Evolutionary conservation across 2,113 vertebrate genomes (phyloP), one percentile per base, ranked within the genome.

Genomic region (Sinocyclocheilus rhinocerous): DNA sequence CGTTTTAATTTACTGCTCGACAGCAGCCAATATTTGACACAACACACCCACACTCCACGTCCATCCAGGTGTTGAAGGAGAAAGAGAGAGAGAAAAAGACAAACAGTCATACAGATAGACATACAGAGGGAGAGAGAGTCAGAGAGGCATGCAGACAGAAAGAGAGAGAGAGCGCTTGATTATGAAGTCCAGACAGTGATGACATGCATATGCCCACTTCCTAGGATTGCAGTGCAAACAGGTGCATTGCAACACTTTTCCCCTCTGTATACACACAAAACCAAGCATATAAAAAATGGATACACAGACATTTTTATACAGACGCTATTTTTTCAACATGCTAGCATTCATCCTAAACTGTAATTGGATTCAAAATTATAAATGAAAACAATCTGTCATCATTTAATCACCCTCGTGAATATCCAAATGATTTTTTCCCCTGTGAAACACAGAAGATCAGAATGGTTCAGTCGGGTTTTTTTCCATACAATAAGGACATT

Each of bases 1-100:
- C 88, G 88, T 94, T 96, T 91, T 93, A 93, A 93, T 92, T 94
- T 94, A 93, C 90, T 92, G 88, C 86, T 90, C 70, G 92, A 92
- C 92, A 91, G 50, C 70, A 81, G 86, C 86, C 89, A 75, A 89
- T 91, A 89, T 92, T 86, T 90, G 89, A 92, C 87, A 89, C 84
- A 88, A 88, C 90, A 88, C 89, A 89, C 88, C 87, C 83, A 89
- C 83, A 87, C 86, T 72, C 84, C 57, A 18, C 4, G 57, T 48
- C 91, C 91, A 85, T 76, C 90, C 89, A 93, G 88, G 93, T 93
- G 88, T 90, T 92, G 85, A 89, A 33, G 50, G 84, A 87, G 87
- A 73, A 87, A 89, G 65, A 91, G 45, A 87, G 45, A 78, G 85
- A 83, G 87, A 88, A 87, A 88, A 45, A n/a, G 10, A 39, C 11